Percentiles rank a stretch among this genome's conserved stretches.
Conservation (phyloP, 2,113 vertebrate genomes). For the Eretmochelys imbricata region DNA sequence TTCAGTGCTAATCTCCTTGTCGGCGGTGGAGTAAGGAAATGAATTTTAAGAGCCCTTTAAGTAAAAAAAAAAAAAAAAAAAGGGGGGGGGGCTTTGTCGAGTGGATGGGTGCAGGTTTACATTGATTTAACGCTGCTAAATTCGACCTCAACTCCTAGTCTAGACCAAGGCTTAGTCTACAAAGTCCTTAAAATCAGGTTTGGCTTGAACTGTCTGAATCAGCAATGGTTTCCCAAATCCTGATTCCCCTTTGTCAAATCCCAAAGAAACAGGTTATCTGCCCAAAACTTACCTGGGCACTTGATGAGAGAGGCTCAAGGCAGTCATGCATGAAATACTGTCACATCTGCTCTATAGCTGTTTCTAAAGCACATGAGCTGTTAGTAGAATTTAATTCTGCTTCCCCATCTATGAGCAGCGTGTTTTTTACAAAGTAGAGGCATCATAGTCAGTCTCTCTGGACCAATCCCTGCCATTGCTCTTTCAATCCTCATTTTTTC, state of each 20-base stretch:
- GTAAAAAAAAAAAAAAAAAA: too few relatives aligned
- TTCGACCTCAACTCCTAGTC: too few relatives aligned
- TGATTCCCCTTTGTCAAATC: background rate
- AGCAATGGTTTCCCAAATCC: background rate
- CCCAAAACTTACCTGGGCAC: background rate
- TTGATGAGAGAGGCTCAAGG: background rate
- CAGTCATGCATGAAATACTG: background rate
- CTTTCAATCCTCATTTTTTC: background rate
- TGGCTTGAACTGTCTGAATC: background rate
- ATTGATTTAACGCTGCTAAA: too few relatives aligned
- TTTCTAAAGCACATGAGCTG: background rate
- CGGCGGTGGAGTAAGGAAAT: too few relatives aligned
- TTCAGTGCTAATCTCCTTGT: too few relatives aligned
- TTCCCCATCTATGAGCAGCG: background rate
- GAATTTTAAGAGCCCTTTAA: too few relatives aligned
- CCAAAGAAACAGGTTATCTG: fast-evolving
- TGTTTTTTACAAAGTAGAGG: background rate
- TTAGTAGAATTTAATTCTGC: background rate
- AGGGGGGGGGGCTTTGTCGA: too few relatives aligned
- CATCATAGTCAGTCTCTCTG: background rate
- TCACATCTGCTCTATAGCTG: background rate
- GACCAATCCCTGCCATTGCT: background rate
- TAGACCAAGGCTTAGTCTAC: too few relatives aligned
- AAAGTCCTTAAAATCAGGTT: background rate
- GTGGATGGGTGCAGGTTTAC: too few relatives aligned